Evolutionary conservation across 2,888 invertebrate species (phyloP).

Genomic region (Eupithecia centaureata): DNA sequence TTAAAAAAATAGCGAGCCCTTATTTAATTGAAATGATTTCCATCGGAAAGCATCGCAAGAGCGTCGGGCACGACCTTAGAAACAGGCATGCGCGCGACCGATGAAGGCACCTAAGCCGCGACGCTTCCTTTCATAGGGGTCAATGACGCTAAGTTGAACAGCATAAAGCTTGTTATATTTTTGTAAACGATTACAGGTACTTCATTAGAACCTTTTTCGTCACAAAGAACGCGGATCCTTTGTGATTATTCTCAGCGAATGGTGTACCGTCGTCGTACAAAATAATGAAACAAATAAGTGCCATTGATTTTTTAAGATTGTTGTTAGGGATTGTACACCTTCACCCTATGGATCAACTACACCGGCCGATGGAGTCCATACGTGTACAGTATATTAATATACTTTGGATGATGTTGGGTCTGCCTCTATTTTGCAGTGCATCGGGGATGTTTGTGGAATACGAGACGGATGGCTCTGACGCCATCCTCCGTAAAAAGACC

Average conservation of each 20-base stretch:
- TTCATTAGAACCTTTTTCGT: constrained; percentile 38
- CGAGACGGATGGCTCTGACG: too few relatives aligned
- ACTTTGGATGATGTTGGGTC: too few relatives aligned
- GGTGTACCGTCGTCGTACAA: neutral
- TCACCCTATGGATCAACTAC: too few relatives aligned
- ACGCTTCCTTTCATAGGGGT: constrained; percentile 70
- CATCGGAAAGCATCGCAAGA: constrained; percentile 61
- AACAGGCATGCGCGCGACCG: constrained; percentile 79
- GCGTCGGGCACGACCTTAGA: constrained; percentile 72
- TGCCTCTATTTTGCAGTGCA: too few relatives aligned
- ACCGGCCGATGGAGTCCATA: too few relatives aligned
- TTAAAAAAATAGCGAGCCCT: constrained; percentile 55
- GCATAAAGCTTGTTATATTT: constrained; percentile 56
- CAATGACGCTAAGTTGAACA: constrained; percentile 70
- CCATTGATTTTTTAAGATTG: too few relatives aligned
- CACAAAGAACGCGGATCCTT: constrained; percentile 17
- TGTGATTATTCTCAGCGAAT: constrained; percentile 14
- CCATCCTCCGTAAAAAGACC: too few relatives aligned
- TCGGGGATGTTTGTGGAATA: too few relatives aligned
- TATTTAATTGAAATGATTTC: constrained; percentile 76
- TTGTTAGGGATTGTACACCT: too few relatives aligned
- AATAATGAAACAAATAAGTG: neutral
- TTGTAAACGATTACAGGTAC: constrained; percentile 38
- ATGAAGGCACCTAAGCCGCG: constrained; percentile 70
- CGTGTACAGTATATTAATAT: too few relatives aligned